phyloP scores from a whole-genome alignment of 2,113 vertebrate genomes.

The Perccottus glenii region DNA sequence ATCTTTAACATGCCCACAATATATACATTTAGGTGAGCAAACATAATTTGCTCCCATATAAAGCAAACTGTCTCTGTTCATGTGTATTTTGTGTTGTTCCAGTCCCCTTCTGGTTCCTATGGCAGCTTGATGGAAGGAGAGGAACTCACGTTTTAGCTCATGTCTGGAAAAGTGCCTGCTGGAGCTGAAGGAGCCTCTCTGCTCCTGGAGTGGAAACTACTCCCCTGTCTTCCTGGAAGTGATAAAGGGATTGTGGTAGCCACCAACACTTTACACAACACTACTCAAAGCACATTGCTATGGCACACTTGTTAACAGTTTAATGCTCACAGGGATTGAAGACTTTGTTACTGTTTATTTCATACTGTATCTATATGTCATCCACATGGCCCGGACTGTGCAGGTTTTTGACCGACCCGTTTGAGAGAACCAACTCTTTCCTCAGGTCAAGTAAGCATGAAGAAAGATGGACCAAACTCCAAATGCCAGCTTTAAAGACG shows the following conservation, averaged over 20 bases:
- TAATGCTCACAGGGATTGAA: too few relatives aligned
- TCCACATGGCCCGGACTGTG: too few relatives aligned
- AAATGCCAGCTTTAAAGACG: too few relatives aligned
- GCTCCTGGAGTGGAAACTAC: constrained; percentile 47
- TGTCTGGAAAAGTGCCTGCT: constrained; percentile 54
- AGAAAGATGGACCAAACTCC: too few relatives aligned
- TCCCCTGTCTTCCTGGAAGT: constrained; percentile 50
- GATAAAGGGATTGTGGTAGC: constrained; percentile 28
- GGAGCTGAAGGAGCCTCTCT: constrained; percentile 24
- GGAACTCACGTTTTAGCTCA: constrained; percentile 22
- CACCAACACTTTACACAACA: constrained; percentile 10
- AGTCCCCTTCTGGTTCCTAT: constrained; percentile 33
- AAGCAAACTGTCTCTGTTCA: constrained; percentile 12
- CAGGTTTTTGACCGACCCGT: too few relatives aligned
- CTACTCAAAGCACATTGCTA: neutral
- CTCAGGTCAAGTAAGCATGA: too few relatives aligned
- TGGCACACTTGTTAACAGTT: too few relatives aligned
- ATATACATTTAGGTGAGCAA: neutral
- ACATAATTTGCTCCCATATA: neutral
- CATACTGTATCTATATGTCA: too few relatives aligned
- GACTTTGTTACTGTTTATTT: too few relatives aligned
- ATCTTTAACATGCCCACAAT: too few relatives aligned
- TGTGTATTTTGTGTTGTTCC: constrained; percentile 35
- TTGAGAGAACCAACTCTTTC: too few relatives aligned
- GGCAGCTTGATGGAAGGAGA: constrained; percentile 40